A percentile compares a stretch with the other conserved stretches of the same genome.
Evolutionary conservation across 2,888 invertebrate species (phyloP).

Genomic region (Sarcophaga rosellei): DNA sequence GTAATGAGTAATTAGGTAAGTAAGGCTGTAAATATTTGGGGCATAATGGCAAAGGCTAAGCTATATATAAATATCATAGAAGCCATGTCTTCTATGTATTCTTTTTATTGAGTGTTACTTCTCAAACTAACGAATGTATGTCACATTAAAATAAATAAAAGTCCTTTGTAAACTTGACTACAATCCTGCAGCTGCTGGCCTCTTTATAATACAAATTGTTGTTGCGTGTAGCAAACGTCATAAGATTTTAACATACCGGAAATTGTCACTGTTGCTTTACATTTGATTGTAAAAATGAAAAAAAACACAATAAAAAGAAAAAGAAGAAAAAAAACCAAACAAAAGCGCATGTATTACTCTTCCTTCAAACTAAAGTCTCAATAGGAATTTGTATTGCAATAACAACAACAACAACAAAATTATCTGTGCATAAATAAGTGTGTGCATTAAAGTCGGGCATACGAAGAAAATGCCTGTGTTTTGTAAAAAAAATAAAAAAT

Average conservation of each 20-base stretch:
- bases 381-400: neutral
- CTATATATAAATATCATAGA: too few relatives aligned
- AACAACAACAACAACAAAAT: neutral
- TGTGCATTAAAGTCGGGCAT: neutral
- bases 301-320: neutral
- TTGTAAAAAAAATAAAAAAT: neutral
- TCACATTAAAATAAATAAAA: too few relatives aligned
- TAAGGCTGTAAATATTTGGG: too few relatives aligned
- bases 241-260: conserved; percentile 49
- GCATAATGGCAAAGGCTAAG: too few relatives aligned
- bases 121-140: too few relatives aligned
- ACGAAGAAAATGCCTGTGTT: neutral
- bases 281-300: conserved; percentile 25
- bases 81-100: too few relatives aligned
- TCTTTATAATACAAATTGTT: neutral
- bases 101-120: too few relatives aligned
- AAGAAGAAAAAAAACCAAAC: neutral
- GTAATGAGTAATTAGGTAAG: too few relatives aligned
- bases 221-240: conserved; percentile 35
- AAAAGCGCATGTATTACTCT: conserved; percentile 47
- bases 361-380: neutral
- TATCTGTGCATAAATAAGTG: neutral
- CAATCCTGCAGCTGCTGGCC: neutral
- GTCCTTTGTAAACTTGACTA: too few relatives aligned
- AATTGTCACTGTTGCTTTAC: conserved; percentile 63